Base-by-base conservation (phyloP, 2,888 invertebrate species). In the Rhorus exstirpatorius region DNA sequence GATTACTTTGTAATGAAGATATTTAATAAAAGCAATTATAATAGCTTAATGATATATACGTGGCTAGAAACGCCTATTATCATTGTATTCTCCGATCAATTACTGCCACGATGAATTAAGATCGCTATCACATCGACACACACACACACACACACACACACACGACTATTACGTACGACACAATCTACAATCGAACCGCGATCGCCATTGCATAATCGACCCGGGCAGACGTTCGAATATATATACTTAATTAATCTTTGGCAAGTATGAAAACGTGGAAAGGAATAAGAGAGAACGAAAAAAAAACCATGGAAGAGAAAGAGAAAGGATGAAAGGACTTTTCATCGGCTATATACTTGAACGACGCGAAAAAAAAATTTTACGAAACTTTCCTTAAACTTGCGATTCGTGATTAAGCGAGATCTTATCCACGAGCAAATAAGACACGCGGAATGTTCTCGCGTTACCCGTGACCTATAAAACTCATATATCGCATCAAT, bases 251-350 rank as follows among this genome's bases (percentile, higher is more conserved):
- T 75, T 55, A 75, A 75, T n/a, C 31, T 35, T 17, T 14, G 14
- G 24, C 14, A 49, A n/a, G 38, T n/a, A 19, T 4, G n/a, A 46
- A 3, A 49, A 31, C 24, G 31, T 14, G 61, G 12, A 17, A 14
- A n/a, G 12, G 35, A 71, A 58, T 26, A 61, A 53, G 21, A 46
- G 14, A 6, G 10, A n/a, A 14, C 31, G 26, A 24, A 53, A 63
- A 41, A 14, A 17, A 10, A 26, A n/a, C 21, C n/a, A n/a, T 12
- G 26, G 12, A 60, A 72, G 53, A 72, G 19, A 60, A 68, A 72
- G 77, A 71, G 81, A 81, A 81, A 81, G 81, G 72, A 72, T 67
- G 77, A 81, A 81, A 81, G 77, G 31, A 77, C 44, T 65, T 74
- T 79, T 44, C 58, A 55, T 67, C 38, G 17, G 19, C 55, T 38